These are phyloP conservation scores for Percina caprodes DNA, from an alignment of 2,113 vertebrate species.

Conservation along the genomic window DNA sequence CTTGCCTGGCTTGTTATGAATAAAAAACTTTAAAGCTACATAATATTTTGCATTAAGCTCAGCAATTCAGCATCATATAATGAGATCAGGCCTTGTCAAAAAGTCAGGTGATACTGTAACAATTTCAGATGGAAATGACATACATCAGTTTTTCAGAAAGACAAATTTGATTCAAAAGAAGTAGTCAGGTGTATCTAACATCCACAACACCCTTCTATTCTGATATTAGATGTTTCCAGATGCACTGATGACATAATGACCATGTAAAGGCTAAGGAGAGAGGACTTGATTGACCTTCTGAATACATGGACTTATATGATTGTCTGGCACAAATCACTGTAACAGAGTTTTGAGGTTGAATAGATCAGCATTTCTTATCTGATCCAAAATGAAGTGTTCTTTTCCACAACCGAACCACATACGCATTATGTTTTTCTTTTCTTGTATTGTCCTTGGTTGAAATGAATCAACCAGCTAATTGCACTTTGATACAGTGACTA, in stretches of 20 bases:
- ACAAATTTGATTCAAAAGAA: not conserved
- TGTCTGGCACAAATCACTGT: not conserved
- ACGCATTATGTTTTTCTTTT: not conserved
- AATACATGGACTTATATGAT: not conserved
- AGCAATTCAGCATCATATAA: not conserved
- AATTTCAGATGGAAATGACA: not conserved
- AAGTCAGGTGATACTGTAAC: not conserved
- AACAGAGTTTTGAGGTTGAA: not conserved
- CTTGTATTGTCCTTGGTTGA: conserved; percentile 18
- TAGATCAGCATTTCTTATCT: not conserved
- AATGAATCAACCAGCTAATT: conserved; percentile 53
- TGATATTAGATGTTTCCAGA: not conserved
- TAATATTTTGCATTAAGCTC: not conserved
- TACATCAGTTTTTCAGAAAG: not conserved
- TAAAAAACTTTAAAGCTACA: not conserved
- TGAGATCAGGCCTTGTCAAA: not conserved
- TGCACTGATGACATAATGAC: not conserved
- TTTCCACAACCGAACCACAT: conserved; percentile 1
- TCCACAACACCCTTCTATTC: not conserved
- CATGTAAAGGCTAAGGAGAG: not conserved
- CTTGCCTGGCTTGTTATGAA: too few species aligned
- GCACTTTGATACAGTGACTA: conserved; percentile 50
- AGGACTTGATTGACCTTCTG: not conserved
- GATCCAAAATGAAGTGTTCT: not conserved
- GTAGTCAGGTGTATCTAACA: not conserved